Evolutionary conservation across 2,113 vertebrate species (phyloP).

Genomic region (Callocephalon fimbriatum): DNA sequence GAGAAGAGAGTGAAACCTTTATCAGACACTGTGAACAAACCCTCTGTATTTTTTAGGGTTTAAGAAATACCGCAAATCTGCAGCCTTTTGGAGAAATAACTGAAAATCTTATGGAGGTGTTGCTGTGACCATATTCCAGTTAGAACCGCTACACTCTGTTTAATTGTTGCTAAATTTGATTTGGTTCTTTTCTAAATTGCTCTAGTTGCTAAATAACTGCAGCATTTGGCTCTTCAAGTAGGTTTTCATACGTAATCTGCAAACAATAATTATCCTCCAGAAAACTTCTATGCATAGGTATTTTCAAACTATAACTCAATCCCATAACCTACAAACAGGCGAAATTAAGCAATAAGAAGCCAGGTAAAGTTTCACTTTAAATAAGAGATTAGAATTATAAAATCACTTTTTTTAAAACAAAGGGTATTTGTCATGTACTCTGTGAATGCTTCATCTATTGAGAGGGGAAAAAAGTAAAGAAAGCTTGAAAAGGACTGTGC

Average conservation of each 20-base stretch:
- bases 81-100: background rate
- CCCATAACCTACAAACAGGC: background rate
- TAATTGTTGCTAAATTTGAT: background rate
- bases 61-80: background rate
- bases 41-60: background rate
- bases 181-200: background rate
- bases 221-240: background rate
- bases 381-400: background rate
- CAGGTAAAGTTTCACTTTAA: background rate
- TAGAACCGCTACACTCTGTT: background rate
- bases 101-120: background rate
- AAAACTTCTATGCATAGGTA: background rate
- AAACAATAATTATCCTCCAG: background rate
- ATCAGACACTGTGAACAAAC: fast-evolving
- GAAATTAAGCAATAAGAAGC: background rate
- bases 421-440: background rate
- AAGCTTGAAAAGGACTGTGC: background rate
- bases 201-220: background rate
- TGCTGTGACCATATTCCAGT: background rate
- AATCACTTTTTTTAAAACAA: background rate
- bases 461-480: background rate
- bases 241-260: background rate
- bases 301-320: background rate
- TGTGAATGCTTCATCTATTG: background rate
- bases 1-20: background rate